These are phyloP conservation scores for Stigmatopora nigra DNA, from an alignment of 2,113 vertebrate genomes.

Conservation along the genomic window DNA sequence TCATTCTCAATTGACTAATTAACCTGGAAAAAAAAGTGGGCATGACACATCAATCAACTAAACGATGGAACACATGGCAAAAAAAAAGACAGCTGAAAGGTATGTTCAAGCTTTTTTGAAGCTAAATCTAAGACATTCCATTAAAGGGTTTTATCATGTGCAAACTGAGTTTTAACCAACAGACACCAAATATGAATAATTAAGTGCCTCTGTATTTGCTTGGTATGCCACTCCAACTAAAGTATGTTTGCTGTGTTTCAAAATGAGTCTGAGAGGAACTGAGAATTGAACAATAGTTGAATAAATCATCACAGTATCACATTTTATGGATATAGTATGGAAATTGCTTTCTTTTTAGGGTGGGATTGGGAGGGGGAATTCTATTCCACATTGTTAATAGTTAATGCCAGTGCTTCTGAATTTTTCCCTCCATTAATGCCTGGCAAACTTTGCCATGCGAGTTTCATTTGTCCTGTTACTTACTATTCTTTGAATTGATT, in stretches of 20 bases:
- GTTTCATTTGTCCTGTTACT: no score
- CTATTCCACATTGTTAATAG: no score
- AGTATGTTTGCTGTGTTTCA: constrained; percentile 1
- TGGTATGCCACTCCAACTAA: neutral
- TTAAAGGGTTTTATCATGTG: neutral
- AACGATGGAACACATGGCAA: neutral
- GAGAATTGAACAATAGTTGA: neutral
- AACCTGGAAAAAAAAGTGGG: neutral
- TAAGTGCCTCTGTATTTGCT: constrained; percentile 14
- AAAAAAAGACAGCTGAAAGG: neutral
- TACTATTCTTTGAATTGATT: no score
- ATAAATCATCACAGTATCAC: neutral
- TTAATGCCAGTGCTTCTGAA: no score
- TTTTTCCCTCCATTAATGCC: no score
- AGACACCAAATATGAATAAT: constrained; percentile 18
- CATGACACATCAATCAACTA: neutral
- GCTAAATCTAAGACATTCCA: neutral
- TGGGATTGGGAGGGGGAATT: no score
- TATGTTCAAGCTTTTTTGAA: neutral
- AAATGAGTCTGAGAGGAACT: constrained; percentile 16
- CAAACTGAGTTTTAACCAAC: constrained; percentile 1
- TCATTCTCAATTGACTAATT: neutral
- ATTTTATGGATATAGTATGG: neutral
- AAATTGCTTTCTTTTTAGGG: no score
- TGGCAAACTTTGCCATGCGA: no score